phyloP scores from a whole-genome alignment of 2,113 vertebrate species.

The Chlorocebus sabaeus region DNA sequence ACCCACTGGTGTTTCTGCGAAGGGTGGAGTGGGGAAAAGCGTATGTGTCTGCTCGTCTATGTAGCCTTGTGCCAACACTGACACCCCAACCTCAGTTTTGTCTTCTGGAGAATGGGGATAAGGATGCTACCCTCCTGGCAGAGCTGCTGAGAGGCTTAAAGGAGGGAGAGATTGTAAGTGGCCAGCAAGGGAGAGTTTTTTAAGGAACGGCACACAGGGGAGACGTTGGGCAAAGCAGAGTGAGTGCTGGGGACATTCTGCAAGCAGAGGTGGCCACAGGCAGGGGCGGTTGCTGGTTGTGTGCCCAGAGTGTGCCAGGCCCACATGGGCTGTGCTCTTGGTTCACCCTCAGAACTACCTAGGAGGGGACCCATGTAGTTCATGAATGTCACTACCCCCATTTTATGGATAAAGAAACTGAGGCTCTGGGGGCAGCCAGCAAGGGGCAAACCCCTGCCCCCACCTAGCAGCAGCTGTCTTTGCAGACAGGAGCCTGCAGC shows the following conservation, averaged over 20 bases:
- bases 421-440: not conserved
- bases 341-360: not conserved
- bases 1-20: not conserved
- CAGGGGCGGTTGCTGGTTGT: not conserved
- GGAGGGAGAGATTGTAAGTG: not conserved
- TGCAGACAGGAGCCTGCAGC: not conserved
- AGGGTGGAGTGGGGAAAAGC: not conserved
- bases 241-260: not conserved
- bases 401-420: not conserved
- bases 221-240: no score
- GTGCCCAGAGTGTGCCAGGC: not conserved
- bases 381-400: no score
- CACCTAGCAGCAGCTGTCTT: not conserved
- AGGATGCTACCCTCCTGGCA: not conserved
- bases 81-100: not conserved
- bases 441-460: no score
- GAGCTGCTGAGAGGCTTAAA: not conserved
- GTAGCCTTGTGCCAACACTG: no score
- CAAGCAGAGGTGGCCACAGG: not conserved
- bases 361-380: no score
- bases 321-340: accelerated
- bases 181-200: not conserved
- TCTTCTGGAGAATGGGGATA: not conserved
- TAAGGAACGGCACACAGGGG: no score
- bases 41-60: accelerated